Base-by-base conservation (phyloP, 1,140 invertebrate species). In the Bombus impatiens region DNA sequence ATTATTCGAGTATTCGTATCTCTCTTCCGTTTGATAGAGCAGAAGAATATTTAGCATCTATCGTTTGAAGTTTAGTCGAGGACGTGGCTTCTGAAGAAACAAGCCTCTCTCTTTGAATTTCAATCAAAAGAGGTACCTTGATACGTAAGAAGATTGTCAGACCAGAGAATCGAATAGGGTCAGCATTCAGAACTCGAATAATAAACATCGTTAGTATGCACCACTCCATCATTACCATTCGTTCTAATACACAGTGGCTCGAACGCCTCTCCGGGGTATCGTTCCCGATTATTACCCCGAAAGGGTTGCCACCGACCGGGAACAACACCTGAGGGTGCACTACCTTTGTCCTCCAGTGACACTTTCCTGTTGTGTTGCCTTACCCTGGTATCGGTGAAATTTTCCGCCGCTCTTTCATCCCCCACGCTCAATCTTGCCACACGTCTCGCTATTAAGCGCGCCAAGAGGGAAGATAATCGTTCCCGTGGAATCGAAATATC, bases 221-320 rank as follows among this genome's bases (percentile, higher is more conserved):
- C 88, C 86, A 87, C 91, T 89, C 82, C 91, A 92, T 93, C 93
- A 93, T 93, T 93, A 92, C 91, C 92, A 94, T 94, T 94, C 92
- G 92, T 94, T 94, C 93, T 94, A 94, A 94, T 94, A 93, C 90
- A 84, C 84, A 71, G 57, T 59, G 72, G 84, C 84, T 88, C 90
- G 90, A 85, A 91, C 91, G 85, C 65, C 89, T 94, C 94, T 94
- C 94, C 74, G 81, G 94, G 94, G 94, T 87, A 91, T 93, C 94
- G 93, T 95, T 94, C 90, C 84, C 92, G 93, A 93, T 94, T 94
- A 95, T 94, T 94, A 95, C 93, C 86, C 91, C 88, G 91, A 94
- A 95, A 94, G 94, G 94, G 94, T 95, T 95, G 91, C 89, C 77
- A 80, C 88, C 86, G 86, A 84, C 44, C 76, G 86, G 89, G 85